These are phyloP conservation scores for Lathamus discolor DNA, from an alignment of 2,113 vertebrate species.

Conservation along the genomic window DNA sequence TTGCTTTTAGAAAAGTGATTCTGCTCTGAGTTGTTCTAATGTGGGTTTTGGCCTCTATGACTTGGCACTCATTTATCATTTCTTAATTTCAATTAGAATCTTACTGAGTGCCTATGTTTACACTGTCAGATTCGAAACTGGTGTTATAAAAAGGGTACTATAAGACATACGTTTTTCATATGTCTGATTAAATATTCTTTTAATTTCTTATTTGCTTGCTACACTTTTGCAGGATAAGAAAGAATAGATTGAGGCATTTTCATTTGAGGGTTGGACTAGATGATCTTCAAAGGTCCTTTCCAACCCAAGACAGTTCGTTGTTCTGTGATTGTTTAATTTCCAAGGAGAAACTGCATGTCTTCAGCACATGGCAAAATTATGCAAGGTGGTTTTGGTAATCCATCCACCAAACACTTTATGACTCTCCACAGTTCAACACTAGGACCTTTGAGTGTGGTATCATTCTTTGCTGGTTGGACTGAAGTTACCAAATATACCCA, in stretches of 20 bases:
- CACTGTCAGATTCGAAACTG: neutral
- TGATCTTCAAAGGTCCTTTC: neutral
- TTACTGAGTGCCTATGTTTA: neutral
- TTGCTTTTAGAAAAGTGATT: neutral
- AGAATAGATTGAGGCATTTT: neutral
- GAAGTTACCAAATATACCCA: slow-evolving; percentile 32
- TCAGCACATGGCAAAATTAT: neutral
- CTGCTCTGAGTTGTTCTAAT: neutral
- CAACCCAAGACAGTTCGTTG: neutral
- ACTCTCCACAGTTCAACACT: neutral
- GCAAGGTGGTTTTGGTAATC: neutral
- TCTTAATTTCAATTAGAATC: neutral
- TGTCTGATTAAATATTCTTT: neutral
- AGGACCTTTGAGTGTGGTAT: neutral
- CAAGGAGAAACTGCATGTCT: neutral
- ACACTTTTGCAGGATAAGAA: neutral
- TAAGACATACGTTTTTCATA: neutral
- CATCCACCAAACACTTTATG: neutral
- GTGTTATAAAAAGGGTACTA: neutral
- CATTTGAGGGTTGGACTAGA: neutral
- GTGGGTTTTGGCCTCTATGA: accelerated
- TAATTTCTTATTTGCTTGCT: neutral
- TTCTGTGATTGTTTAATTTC: neutral
- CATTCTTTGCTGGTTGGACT: slow-evolving; percentile 27
- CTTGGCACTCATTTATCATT: neutral